Base-by-base conservation (phyloP, 2,113 vertebrate species). In the Zosterops pallidus region DNA sequence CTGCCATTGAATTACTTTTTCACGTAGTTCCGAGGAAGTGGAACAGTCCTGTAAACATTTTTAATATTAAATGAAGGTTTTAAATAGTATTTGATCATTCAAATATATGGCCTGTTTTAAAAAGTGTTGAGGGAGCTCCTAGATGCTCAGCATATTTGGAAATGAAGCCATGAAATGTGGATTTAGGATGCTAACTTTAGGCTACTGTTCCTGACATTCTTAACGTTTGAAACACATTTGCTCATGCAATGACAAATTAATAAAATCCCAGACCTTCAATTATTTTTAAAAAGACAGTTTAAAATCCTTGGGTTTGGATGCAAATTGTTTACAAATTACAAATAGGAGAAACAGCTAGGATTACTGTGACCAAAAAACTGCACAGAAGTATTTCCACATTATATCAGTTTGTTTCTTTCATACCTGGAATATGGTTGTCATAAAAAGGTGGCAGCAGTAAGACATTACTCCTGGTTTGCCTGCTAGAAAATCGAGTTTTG, bases 131-230 rank as follows among this genome's bases (percentile, higher is more conserved):
- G 39, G 62, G 83, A 90, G 49, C 72, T 86, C 60, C 67, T 84
- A 75, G 83, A 96, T 86, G 86, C 82, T 89, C 69, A 65, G 72
- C 93, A 94, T 94, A 92, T 88, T 94, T 96, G 83, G 80, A 95
- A 95, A 84, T 57, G 80, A 94, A 94, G 64, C 90, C 95, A 94
- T 93, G 93, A 97, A 97, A 96, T 96, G 90, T 46, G 57, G 89
- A 96, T 95, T 97, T 93, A 96, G 92, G 76, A 94, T 93, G 92
- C 90, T 93, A 96, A 96, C 92, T 93, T 93, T 39, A 96, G 80
- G 93, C 92, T 97, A 93, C 93, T 90, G 90, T 90, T 95, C 90
- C 80, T 86, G 80, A 96, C 94, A 93, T 95, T 95, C 94, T 95
- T 76, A 87, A 83, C 79, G 90, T 92, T 81, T 53, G 71, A 90